phyloP scores from a whole-genome alignment of 37 sponge, comb jelly and placozoan genomes.

The Hexactinellida sp. region DNA sequence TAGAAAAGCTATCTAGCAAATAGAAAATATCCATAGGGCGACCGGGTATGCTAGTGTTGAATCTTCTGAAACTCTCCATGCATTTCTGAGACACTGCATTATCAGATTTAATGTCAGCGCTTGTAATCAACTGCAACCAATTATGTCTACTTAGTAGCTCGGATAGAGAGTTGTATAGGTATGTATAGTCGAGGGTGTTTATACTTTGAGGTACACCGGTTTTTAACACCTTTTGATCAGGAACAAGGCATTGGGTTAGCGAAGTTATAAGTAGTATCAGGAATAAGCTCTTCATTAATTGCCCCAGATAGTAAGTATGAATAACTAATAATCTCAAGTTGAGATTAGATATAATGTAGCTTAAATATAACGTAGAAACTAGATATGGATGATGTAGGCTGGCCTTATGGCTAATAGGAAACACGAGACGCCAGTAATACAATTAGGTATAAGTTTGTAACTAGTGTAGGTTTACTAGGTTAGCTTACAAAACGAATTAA shows the following conservation, averaged over 20 bases:
- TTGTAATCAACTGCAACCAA: background rate
- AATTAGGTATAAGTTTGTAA: too few relatives aligned
- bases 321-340: too few relatives aligned
- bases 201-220: background rate
- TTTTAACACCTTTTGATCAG: background rate
- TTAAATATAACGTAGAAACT: too few relatives aligned
- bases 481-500: too few relatives aligned
- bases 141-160: background rate
- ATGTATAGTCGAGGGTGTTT: background rate
- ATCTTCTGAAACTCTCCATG: constrained; percentile 2
- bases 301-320: too few relatives aligned
- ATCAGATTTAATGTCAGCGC: background rate
- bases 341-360: too few relatives aligned
- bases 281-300: too few relatives aligned
- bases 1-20: constrained; percentile 24
- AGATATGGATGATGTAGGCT: too few relatives aligned
- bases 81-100: background rate
- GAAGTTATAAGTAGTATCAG: too few relatives aligned
- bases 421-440: too few relatives aligned
- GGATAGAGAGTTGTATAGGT: background rate
- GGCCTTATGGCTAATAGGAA: too few relatives aligned
- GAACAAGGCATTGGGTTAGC: background rate
- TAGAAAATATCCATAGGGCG: background rate
- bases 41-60: background rate
- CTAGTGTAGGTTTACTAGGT: too few relatives aligned